A percentile compares a stretch with the other conserved stretches of the same genome.
Evolutionary conservation across 2,888 invertebrate species (phyloP).

Genomic region (Eupithecia pulchellata): DNA sequence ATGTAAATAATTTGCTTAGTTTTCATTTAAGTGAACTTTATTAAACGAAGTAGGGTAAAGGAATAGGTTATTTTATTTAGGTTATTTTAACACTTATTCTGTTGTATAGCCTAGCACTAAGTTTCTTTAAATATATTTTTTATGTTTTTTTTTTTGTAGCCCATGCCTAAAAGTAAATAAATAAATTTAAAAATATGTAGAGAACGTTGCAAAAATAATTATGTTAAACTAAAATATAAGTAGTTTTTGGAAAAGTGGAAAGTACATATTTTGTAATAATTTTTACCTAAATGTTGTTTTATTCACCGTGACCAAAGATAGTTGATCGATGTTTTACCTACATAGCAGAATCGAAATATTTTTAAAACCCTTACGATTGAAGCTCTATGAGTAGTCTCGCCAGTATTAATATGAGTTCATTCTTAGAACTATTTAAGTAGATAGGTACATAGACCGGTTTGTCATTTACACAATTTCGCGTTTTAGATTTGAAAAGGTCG

Average conservation of each 20-base stretch:
- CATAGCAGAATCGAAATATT: neutral
- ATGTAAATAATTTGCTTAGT: slow-evolving; percentile 33
- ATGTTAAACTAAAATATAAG: slow-evolving; percentile 2
- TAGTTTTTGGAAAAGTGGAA: neutral
- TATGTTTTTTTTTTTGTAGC: too few species aligned
- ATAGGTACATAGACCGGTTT: neutral
- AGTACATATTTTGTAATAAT: neutral
- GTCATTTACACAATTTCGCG: neutral
- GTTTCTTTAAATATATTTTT: too few species aligned
- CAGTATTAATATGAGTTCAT: neutral
- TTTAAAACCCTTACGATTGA: neutral
- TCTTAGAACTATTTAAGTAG: neutral
- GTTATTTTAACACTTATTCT: too few species aligned
- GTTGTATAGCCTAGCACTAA: too few species aligned
- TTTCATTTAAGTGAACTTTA: slow-evolving; percentile 1
- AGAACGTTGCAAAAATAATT: neutral
- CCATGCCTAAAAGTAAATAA: too few species aligned
- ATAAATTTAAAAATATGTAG: neutral
- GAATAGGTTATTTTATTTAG: neutral
- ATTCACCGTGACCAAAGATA: neutral
- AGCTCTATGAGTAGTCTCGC: neutral
- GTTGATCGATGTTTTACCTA: neutral
- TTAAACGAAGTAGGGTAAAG: neutral
- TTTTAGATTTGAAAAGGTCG: neutral
- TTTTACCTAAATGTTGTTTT: neutral